These are phyloP conservation scores for Scleropages formosus DNA, from an alignment of 2,797 vertebrate genomes.

Conservation along the genomic window DNA sequence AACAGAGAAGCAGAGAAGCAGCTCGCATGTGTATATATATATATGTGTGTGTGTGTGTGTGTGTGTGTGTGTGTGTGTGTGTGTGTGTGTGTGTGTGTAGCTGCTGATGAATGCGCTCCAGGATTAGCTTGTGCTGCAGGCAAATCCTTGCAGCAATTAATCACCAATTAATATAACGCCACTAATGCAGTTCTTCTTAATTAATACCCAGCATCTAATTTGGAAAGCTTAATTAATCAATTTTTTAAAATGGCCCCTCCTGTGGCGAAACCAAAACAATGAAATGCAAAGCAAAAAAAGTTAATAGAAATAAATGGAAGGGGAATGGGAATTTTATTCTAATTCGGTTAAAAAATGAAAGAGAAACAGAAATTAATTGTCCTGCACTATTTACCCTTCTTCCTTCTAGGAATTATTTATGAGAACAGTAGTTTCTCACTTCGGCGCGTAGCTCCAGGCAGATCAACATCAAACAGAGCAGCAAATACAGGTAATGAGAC, in stretches of 20 bases:
- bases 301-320: conserved; percentile 23
- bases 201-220: conserved; percentile 67
- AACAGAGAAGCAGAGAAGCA: conserved; percentile 60
- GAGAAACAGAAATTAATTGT: neutral
- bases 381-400: neutral
- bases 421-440: conserved; percentile 37
- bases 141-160: conserved; percentile 46
- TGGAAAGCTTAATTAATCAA: conserved; percentile 65
- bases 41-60: no score
- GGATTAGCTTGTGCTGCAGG: conserved; percentile 50
- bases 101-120: conserved; percentile 53
- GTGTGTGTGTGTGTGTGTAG: no score
- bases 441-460: conserved; percentile 48
- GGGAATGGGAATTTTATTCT: conserved; percentile 48
- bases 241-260: conserved; percentile 49
- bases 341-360: conserved; percentile 39
- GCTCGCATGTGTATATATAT: no score
- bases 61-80: no score
- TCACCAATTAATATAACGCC: conserved; percentile 62
- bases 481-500: no score
- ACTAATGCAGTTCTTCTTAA: conserved; percentile 65
- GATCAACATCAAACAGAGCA: neutral
- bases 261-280: conserved; percentile 31
- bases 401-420: conserved; percentile 45
- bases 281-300: conserved; percentile 26